phyloP scores from a whole-genome alignment of 2,888 invertebrate genomes.

The Archaeoteleia sp. region DNA sequence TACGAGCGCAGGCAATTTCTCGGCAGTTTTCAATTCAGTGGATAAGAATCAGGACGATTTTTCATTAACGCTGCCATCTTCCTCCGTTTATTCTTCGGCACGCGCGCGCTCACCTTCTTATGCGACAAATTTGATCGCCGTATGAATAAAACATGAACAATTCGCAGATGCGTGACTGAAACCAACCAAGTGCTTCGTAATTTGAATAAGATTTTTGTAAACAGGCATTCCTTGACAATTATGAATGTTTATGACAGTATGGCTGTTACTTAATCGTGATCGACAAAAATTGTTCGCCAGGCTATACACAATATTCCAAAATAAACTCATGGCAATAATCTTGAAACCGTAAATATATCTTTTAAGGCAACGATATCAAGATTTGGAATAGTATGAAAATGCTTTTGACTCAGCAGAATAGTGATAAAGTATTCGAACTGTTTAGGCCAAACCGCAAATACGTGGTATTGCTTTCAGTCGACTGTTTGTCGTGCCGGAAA shows the following conservation, averaged over 20 bases:
- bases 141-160: slow-evolving; percentile 24
- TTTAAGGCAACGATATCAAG: no score
- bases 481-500: slow-evolving; percentile 45
- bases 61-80: slow-evolving; percentile 10
- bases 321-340: no score
- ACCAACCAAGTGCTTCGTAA: slow-evolving; percentile 10
- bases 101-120: slow-evolving; percentile 12
- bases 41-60: slow-evolving; percentile 21
- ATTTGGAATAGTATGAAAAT: no score
- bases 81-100: slow-evolving; percentile 18
- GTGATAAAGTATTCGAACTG: neutral
- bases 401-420: no score
- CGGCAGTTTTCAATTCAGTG: slow-evolving; percentile 9
- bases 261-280: no score
- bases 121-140: slow-evolving; percentile 11
- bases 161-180: slow-evolving; percentile 18
- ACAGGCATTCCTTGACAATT: neutral
- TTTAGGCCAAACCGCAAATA: slow-evolving; percentile 21
- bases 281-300: no score
- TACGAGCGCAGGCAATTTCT: slow-evolving; percentile 10
- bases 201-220: slow-evolving; percentile 4
- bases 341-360: no score
- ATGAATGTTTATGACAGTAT: slow-evolving; percentile 2
- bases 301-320: no score
- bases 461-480: slow-evolving; percentile 46